Percentiles rank a stretch among this genome's conserved stretches.
Evolutionary conservation across 2,888 invertebrate genomes (phyloP).

Genomic region (Aleiodes leptofemur): DNA sequence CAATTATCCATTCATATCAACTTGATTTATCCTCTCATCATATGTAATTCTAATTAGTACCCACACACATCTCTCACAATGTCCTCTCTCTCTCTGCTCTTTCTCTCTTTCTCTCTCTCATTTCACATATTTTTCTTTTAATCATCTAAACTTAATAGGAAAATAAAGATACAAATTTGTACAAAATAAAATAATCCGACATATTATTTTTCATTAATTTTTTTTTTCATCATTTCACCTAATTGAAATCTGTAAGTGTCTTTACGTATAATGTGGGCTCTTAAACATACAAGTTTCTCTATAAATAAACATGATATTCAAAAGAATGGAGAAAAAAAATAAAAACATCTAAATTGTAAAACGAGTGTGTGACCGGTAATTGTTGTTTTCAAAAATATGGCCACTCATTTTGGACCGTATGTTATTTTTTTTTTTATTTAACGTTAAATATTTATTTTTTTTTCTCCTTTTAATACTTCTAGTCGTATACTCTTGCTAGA

Average conservation of each 20-base stretch:
- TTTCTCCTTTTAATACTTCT: slow-evolving; percentile 70
- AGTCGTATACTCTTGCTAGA: slow-evolving; percentile 75
- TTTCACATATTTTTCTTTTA: slow-evolving; percentile 34
- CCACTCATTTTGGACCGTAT: slow-evolving; percentile 71
- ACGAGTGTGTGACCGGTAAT: slow-evolving; percentile 52
- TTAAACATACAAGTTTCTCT: slow-evolving; percentile 11
- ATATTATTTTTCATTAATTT: slow-evolving; percentile 27
- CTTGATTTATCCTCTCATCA: slow-evolving; percentile 43
- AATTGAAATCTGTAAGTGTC: slow-evolving; percentile 22
- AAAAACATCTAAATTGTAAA: not conserved
- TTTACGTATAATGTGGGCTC: slow-evolving; percentile 19
- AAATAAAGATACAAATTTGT: slow-evolving; percentile 52
- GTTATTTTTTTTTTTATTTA: slow-evolving; percentile 23
- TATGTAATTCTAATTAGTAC: slow-evolving; percentile 53
- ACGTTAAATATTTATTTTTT: slow-evolving; percentile 38
- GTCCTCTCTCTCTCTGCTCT: not conserved
- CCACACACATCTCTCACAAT: slow-evolving; percentile 42
- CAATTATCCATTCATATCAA: slow-evolving; percentile 13
- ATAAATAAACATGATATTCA: slow-evolving; percentile 45
- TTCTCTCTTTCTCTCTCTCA: not conserved
- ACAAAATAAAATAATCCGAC: slow-evolving; percentile 50
- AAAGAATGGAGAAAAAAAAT: slow-evolving; percentile 46
- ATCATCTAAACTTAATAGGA: slow-evolving; percentile 33
- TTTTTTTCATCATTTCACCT: slow-evolving; percentile 7
- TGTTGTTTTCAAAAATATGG: slow-evolving; percentile 66